These are phyloP conservation scores for Dermolepida albohirtum DNA, from an alignment of 2,888 invertebrate species.

Conservation along the genomic window DNA sequence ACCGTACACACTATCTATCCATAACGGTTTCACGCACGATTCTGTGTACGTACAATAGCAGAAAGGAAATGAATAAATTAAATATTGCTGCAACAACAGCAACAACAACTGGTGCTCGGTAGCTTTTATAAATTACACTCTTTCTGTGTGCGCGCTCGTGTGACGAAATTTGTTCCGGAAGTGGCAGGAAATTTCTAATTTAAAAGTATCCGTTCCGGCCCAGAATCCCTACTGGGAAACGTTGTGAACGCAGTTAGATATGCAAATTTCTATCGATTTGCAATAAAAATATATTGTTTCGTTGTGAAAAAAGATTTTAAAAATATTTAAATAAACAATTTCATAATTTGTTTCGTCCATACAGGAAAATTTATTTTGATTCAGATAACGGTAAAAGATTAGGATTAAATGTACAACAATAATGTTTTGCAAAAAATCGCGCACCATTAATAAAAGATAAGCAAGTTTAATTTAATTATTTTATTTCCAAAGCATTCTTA, in stretches of 20 bases:
- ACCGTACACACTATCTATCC: slow-evolving; percentile 4
- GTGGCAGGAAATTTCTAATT: slow-evolving; percentile 31
- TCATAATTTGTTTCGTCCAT: too few relatives aligned
- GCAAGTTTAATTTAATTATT: too few relatives aligned
- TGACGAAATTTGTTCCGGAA: slow-evolving; percentile 32
- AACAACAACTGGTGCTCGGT: slow-evolving; percentile 4
- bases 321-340: too few relatives aligned
- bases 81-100: slow-evolving; percentile 20
- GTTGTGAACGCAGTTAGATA: slow-evolving; percentile 2
- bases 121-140: slow-evolving; percentile 22
- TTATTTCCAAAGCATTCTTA: too few relatives aligned
- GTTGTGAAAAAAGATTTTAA: too few relatives aligned
- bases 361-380: too few relatives aligned
- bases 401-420: too few relatives aligned
- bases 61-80: slow-evolving; percentile 29
- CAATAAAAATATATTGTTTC: not conserved
- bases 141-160: slow-evolving; percentile 12
- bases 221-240: slow-evolving; percentile 20
- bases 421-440: too few relatives aligned
- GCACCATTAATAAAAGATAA: too few relatives aligned
- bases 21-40: not conserved
- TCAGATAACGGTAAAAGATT: too few relatives aligned
- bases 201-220: slow-evolving; percentile 27
- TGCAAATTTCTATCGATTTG: slow-evolving; percentile 18
- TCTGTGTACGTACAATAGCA: slow-evolving; percentile 8